Evolutionary conservation across 2,888 invertebrate genomes (phyloP).

Genomic region (Oasisia sp.): DNA sequence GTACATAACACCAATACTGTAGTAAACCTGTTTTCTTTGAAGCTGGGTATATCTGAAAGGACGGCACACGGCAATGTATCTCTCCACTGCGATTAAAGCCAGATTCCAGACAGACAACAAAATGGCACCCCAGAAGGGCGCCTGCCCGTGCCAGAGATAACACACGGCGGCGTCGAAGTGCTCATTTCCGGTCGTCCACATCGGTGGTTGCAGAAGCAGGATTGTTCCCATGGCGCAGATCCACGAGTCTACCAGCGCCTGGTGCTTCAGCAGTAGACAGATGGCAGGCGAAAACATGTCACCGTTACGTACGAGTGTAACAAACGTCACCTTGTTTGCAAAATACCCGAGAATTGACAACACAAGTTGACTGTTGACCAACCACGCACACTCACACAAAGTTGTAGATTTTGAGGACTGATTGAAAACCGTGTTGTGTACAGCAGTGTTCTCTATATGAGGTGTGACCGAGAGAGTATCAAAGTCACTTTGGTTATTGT

Average conservation of each 20-base stretch:
- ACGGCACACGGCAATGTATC: not conserved
- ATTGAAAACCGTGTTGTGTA: too few species aligned
- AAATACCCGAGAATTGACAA: not conserved
- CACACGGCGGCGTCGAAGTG: not conserved
- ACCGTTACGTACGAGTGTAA: not conserved
- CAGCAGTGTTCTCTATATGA: not conserved
- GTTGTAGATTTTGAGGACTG: not conserved
- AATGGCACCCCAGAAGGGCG: not conserved
- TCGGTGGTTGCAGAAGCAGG: constrained; percentile 2
- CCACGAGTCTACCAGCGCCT: not conserved
- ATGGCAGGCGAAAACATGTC: not conserved
- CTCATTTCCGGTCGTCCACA: not conserved
- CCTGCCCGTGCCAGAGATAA: not conserved
- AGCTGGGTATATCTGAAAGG: not conserved
- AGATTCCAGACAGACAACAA: not conserved
- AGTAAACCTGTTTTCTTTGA: not conserved
- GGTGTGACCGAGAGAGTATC: not conserved
- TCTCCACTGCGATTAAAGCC: not conserved
- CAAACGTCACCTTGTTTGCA: not conserved
- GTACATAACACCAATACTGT: not conserved
- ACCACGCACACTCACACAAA: not conserved
- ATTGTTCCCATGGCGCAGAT: not conserved
- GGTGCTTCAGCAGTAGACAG: not conserved
- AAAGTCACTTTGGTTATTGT: too few species aligned
- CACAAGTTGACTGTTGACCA: not conserved